Conservation (phyloP, 2,888 invertebrate species). For the Polyommatus iphigenia region DNA sequence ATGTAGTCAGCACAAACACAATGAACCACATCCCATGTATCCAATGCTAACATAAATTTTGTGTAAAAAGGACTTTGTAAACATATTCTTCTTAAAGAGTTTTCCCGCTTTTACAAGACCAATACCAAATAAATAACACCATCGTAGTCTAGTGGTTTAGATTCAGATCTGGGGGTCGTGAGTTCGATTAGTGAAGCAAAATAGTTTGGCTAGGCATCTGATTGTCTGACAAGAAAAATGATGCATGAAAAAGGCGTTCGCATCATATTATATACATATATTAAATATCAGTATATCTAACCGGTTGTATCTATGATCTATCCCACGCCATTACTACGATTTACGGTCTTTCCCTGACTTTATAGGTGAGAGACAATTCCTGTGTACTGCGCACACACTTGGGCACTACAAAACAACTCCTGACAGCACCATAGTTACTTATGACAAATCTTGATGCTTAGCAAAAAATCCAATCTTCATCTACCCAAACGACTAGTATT, state of each 20-base stretch:
- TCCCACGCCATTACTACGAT: neutral
- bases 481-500: neutral
- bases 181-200: no score
- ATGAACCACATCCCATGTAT: neutral
- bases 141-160: no score
- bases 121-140: neutral
- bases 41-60: slow-evolving; percentile 20
- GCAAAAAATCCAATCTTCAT: neutral
- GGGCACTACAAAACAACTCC: no score
- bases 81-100: slow-evolving; percentile 13
- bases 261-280: no score
- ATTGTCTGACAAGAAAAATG: no score
- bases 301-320: no score
- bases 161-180: no score
- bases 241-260: no score
- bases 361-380: neutral
- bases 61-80: slow-evolving; percentile 20
- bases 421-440: no score
- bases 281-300: no score
- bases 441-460: neutral
- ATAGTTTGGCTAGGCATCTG: no score
- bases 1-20: neutral
- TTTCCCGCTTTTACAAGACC: neutral
- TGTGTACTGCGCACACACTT: neutral
- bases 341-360: neutral